phyloP scores from a whole-genome alignment of 2,888 invertebrate species.

The Phortica magna region DNA sequence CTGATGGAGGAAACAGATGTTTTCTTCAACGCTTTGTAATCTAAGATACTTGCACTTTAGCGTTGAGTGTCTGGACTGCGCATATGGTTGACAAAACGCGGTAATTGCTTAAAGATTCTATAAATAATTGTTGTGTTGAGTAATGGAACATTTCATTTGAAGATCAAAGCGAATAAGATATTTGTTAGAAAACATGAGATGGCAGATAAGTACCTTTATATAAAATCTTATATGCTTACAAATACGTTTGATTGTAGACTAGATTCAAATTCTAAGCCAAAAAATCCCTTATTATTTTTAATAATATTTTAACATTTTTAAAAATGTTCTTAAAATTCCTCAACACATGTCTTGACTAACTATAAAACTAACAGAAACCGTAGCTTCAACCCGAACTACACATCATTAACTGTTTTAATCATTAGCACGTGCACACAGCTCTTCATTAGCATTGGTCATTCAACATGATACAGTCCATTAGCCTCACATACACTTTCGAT shows the following conservation, averaged over 20 bases:
- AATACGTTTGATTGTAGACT: too few relatives aligned
- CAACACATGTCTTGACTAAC: too few relatives aligned
- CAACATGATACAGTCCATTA: background rate
- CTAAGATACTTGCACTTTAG: conserved; percentile 12
- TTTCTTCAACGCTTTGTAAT: conserved; percentile 26
- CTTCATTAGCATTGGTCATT: background rate
- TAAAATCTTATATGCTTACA: too few relatives aligned
- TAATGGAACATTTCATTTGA: background rate
- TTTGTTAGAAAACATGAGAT: too few relatives aligned
- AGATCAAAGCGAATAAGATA: background rate
- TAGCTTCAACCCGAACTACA: background rate
- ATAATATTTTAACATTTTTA: too few relatives aligned
- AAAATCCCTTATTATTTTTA: too few relatives aligned
- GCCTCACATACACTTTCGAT: conserved; percentile 1
- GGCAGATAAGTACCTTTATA: too few relatives aligned
- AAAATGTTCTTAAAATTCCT: background rate
- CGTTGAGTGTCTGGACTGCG: background rate
- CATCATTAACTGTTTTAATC: conserved; percentile 8
- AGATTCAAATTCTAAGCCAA: too few relatives aligned
- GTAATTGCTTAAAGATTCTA: conserved; percentile 16
- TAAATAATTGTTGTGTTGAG: conserved; percentile 24
- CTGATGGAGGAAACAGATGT: conserved; percentile 30
- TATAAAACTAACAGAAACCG: too few relatives aligned
- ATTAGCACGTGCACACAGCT: background rate
- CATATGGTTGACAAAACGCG: conserved; percentile 22